Conservation (phyloP, 1,140 invertebrate genomes). For the Drosophila lowei region DNA sequence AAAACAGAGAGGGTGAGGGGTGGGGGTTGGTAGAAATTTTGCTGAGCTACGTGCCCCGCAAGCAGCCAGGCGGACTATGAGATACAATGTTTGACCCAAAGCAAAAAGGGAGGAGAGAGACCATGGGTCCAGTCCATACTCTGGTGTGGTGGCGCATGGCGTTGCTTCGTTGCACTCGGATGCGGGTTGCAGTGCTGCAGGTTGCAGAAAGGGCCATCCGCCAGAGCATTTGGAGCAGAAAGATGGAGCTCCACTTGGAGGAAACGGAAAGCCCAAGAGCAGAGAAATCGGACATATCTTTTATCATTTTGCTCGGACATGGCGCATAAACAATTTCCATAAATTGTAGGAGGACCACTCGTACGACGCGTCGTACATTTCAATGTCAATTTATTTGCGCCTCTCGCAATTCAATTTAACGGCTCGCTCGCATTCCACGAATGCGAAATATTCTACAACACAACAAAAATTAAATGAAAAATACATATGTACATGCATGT, state of each 20-base stretch:
- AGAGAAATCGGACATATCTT: constrained; percentile 39
- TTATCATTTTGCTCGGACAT: constrained; percentile 25
- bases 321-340: constrained; percentile 74
- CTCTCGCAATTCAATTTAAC: constrained; percentile 73
- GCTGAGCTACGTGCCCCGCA: constrained; percentile 50
- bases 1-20: constrained; percentile 25
- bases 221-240: constrained; percentile 71
- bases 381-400: constrained; percentile 77
- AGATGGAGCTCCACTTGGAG: constrained; percentile 51
- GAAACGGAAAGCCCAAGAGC: constrained; percentile 5
- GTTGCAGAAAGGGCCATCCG: constrained; percentile 56
- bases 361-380: background rate
- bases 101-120: constrained; percentile 3
- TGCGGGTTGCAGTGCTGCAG: constrained; percentile 53
- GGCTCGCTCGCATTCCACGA: constrained; percentile 37
- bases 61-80: constrained; percentile 50
- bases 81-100: constrained; percentile 38
- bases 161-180: constrained; percentile 69
- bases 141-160: too few relatives aligned
- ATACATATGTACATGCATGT: constrained; percentile 41
- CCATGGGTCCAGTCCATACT: constrained; percentile 38
- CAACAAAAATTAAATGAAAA: constrained; percentile 45
- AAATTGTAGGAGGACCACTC: constrained; percentile 50
- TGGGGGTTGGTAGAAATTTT: constrained; percentile 21
- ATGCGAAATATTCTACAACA: constrained; percentile 28